Base-by-base conservation (phyloP, 2,797 vertebrate species). In the Aeoliscus strigatus region DNA sequence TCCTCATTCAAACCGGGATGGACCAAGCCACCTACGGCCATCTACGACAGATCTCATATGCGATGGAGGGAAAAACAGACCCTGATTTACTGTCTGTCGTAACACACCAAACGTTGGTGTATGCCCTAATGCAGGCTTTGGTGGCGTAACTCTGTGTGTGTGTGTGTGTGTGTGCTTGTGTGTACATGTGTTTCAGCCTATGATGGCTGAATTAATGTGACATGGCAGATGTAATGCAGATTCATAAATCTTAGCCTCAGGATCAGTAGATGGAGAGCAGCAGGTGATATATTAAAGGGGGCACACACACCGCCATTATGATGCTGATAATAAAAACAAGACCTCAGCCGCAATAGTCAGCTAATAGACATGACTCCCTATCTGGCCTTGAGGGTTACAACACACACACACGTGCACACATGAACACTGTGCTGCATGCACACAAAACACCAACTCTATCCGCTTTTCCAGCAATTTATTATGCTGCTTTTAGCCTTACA, bases 121-220 rank as follows among this genome's bases (percentile, higher is more conserved):
- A 46, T 48, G 59, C 27, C 40, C 29, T 60, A 61, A 68, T 63
- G 35, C 51, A 44, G 70, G 55, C 49, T 62, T 57, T 66, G 53
- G 57, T 65, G 40, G 64, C 54, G 63, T 55, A 51, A 59, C 58
- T 69, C 41, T 57, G 51, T 6, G 39, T 29, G 14, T 43, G 39
- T 33, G 28, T 29, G 55, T 39, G 37, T 39, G 32, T 40, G 23
- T 16, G 37, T 32, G 41, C 28, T 3, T 61, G 55, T 56, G 56
- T 60, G 67, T 70, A 50, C 50, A 60, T 70, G 70, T 73, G 64
- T 77, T 41, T 45, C 49, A 36, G 27, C 68, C 73, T 75, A 66
- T 77, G 81, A 80, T 77, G 64, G 59, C 53, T 73, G 82, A 81
- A 84, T 86, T 85, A 87, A 87, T 87, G 77, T 81, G 80, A 86